Percentiles rank a stretch among this genome's conserved stretches.
Evolutionary conservation across 2,113 vertebrate genomes (phyloP).

Genomic region (Manacus vitellinus): DNA sequence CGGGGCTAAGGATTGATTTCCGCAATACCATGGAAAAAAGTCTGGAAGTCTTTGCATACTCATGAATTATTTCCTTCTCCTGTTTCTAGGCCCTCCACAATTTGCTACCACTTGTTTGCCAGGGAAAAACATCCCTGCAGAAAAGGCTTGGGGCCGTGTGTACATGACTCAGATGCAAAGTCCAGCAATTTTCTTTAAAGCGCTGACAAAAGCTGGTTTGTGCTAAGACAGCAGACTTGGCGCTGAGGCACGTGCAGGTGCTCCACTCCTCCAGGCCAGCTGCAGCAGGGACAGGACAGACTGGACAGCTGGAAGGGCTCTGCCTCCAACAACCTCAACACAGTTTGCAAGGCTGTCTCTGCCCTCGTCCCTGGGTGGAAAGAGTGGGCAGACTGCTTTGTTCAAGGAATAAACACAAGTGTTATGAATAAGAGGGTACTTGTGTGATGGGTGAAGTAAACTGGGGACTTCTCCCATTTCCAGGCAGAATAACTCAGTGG

Average conservation of each 20-base stretch:
- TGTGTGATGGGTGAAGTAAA: background rate
- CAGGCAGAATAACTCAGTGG: background rate
- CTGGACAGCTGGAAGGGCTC: background rate
- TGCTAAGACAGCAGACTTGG: background rate
- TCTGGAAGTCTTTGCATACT: background rate
- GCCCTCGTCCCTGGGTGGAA: background rate
- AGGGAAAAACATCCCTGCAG: background rate
- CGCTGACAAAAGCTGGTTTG: background rate
- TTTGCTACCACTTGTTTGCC: background rate
- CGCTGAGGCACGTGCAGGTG: background rate
- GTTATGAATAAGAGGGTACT: background rate
- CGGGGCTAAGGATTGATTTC: background rate
- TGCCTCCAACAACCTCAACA: background rate
- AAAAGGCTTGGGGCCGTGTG: background rate
- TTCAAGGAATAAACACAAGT: background rate
- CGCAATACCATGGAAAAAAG: background rate
- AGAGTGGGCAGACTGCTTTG: background rate
- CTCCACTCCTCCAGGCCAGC: background rate
- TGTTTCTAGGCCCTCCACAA: background rate
- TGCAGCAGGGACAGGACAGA: background rate
- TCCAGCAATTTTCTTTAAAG: slow-evolving; percentile 4
- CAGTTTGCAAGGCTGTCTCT: background rate
- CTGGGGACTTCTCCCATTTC: background rate
- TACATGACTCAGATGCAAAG: background rate
- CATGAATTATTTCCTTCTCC: background rate